Conservation (phyloP, 2,113 vertebrate species). For the Parotia lawesii region DNA sequence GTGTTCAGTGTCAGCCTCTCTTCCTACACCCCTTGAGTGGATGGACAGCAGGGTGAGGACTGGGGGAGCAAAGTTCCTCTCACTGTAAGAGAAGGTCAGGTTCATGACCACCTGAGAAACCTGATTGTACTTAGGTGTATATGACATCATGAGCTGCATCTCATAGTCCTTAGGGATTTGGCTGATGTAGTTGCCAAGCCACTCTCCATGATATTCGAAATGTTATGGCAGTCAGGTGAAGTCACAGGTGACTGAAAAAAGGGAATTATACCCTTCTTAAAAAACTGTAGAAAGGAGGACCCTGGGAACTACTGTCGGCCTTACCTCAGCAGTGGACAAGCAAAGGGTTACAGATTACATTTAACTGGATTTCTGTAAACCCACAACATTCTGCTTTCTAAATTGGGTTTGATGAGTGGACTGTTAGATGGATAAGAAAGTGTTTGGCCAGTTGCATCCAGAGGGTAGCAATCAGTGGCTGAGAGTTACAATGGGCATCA, state of each 20-base stretch:
- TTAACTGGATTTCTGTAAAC: neutral
- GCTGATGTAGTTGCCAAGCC: neutral
- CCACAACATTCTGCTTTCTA: neutral
- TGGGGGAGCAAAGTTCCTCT: neutral
- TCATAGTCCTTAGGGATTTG: neutral
- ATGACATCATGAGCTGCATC: neutral
- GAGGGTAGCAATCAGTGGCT: neutral
- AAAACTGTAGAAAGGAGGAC: neutral
- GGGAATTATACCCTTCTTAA: neutral
- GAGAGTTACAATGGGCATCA: neutral
- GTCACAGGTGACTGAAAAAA: neutral
- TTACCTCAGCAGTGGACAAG: neutral
- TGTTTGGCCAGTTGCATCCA: neutral
- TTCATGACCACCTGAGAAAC: neutral
- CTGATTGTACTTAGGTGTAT: neutral
- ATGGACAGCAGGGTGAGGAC: neutral
- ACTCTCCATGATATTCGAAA: neutral
- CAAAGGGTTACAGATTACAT: neutral
- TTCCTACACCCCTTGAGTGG: neutral
- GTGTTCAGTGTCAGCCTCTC: neutral
- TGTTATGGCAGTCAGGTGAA: neutral
- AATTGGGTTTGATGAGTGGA: neutral
- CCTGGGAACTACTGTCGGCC: too few species aligned
- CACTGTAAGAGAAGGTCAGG: neutral
- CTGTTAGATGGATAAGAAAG: neutral